Conservation (phyloP, 2,888 invertebrate genomes). For the Sphaerophoria rueppellii region DNA sequence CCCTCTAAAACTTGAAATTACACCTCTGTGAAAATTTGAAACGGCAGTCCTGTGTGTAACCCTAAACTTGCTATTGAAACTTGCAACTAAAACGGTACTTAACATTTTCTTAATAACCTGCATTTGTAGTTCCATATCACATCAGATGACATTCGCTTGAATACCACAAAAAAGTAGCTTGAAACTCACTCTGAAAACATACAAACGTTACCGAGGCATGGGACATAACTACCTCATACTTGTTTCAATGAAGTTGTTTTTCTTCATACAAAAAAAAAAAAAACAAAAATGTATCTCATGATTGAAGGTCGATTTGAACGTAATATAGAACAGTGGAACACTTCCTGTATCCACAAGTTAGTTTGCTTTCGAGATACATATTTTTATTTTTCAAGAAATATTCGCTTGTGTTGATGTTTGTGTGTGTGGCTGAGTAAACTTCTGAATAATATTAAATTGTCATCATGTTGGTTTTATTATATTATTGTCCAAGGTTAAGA, state of each 20-base stretch:
- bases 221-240: background rate
- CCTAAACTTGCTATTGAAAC: no score
- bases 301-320: conserved; percentile 67
- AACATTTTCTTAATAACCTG: no score
- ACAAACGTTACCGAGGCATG: no score
- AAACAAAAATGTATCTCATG: conserved; percentile 37
- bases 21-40: no score
- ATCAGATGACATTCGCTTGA: no score
- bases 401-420: background rate
- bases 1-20: no score
- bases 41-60: no score
- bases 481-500: conserved; percentile 74
- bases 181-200: no score
- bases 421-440: background rate
- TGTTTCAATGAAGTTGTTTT: background rate
- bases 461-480: conserved; percentile 59
- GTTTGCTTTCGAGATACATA: conserved; percentile 47
- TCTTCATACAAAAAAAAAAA: background rate
- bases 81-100: no score
- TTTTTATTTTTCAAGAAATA: conserved; percentile 26
- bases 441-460: conserved; percentile 8
- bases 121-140: no score
- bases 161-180: no score
- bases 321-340: conserved; percentile 73
- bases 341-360: conserved; percentile 65